Conservation (phyloP, 2,797 vertebrate genomes). For the Manis pentadactyla region DNA sequence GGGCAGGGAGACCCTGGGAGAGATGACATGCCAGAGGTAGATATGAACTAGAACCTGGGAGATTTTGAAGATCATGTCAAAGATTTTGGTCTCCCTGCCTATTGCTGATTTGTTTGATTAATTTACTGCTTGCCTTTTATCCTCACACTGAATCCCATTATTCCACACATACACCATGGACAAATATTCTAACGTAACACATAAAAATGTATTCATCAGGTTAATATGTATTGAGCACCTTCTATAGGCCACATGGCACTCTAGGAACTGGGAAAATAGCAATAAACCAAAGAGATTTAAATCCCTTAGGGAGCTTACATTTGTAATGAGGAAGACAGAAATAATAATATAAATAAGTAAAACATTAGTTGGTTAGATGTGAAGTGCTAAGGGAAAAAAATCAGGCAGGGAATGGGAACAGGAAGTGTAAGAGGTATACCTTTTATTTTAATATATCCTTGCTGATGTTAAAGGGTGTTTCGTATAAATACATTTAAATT, state of each 20-base stretch:
- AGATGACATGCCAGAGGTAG: neutral
- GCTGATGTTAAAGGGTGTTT: neutral
- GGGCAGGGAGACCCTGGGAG: neutral
- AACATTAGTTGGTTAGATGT: neutral
- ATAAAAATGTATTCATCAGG: conserved; percentile 13
- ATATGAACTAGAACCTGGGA: neutral
- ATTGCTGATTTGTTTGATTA: neutral
- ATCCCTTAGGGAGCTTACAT: neutral
- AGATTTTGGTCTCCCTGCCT: neutral
- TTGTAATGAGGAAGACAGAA: neutral
- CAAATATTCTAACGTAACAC: neutral
- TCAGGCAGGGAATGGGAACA: neutral
- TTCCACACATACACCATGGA: neutral
- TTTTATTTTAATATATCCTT: neutral
- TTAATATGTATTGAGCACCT: neutral
- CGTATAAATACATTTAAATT: neutral
- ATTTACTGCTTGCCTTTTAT: neutral
- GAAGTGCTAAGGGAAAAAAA: neutral
- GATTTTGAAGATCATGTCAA: neutral
- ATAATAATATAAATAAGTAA: neutral
- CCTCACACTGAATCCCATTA: neutral
- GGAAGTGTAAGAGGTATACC: neutral
- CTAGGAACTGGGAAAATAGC: neutral
- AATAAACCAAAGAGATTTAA: neutral
- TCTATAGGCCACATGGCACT: neutral